Evolutionary conservation across 2,797 vertebrate genomes (phyloP).

Genomic region (Typhlichthys subterraneus): DNA sequence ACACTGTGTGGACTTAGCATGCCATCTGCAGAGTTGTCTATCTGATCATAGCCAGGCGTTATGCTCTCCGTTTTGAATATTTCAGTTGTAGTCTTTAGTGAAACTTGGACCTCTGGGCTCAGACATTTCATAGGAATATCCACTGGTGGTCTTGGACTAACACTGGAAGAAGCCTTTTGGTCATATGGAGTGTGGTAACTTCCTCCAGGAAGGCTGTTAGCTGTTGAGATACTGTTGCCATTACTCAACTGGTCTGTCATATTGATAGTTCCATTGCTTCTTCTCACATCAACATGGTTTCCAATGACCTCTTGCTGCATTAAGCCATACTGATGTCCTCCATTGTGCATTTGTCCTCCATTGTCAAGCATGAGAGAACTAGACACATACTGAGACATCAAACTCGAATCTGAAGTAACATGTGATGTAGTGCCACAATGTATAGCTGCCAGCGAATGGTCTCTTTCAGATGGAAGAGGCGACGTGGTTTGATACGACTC

Average conservation of each 20-base stretch:
- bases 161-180: slow-evolving; percentile 62
- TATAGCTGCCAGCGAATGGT: slow-evolving; percentile 60
- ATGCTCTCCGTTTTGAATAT: slow-evolving; percentile 62
- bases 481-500: slow-evolving; percentile 68
- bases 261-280: slow-evolving; percentile 48
- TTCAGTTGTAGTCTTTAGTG: slow-evolving; percentile 50
- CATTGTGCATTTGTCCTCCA: slow-evolving; percentile 77
- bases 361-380: slow-evolving; percentile 82
- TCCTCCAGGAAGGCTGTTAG: slow-evolving; percentile 69
- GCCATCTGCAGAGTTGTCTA: slow-evolving; percentile 67
- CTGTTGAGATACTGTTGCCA: slow-evolving; percentile 65
- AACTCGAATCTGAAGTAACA: slow-evolving; percentile 71
- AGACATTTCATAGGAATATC: slow-evolving; percentile 62
- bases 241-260: slow-evolving; percentile 60
- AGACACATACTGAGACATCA: slow-evolving; percentile 82
- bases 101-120: slow-evolving; percentile 55
- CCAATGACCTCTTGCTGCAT: slow-evolving; percentile 62
- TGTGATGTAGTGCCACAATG: slow-evolving; percentile 53
- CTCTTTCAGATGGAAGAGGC: slow-evolving; percentile 68
- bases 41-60: slow-evolving; percentile 65
- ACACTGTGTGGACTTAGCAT: slow-evolving; percentile 64
- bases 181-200: slow-evolving; percentile 66
- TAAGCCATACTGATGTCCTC: slow-evolving; percentile 74
- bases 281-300: slow-evolving; percentile 56
- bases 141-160: slow-evolving; percentile 52